Conservation (phyloP, 2,113 vertebrate genomes). For the Semnornis frantzii region DNA sequence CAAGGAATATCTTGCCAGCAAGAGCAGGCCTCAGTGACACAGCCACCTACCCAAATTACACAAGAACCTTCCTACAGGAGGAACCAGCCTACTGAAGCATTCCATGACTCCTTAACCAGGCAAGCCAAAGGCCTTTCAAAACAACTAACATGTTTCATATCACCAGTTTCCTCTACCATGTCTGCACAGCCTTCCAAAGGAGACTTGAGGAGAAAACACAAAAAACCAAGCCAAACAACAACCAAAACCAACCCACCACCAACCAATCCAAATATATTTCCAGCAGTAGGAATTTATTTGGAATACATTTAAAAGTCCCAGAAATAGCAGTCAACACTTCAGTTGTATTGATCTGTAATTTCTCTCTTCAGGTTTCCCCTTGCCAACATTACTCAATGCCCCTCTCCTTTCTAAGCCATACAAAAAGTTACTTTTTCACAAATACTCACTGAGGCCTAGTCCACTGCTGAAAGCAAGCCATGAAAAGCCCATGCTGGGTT, state of each 20-base stretch:
- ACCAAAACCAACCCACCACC: too few species aligned
- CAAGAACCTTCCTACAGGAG: not conserved
- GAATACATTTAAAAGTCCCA: constrained; percentile 21
- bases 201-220: not conserved
- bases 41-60: not conserved
- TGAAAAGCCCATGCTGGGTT: constrained; percentile 79
- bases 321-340: constrained; percentile 48
- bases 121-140: not conserved
- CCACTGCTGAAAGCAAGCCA: constrained; percentile 74
- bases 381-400: constrained; percentile 52
- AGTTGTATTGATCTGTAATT: constrained; percentile 18
- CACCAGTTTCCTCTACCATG: not conserved
- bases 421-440: constrained; percentile 69
- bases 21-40: not conserved
- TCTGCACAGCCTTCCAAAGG: not conserved
- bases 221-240: not conserved
- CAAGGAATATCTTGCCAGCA: not conserved
- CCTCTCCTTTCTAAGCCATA: not conserved
- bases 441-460: constrained; percentile 76
- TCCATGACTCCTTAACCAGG: not conserved
- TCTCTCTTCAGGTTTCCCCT: constrained; percentile 23
- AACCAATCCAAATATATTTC: not conserved
- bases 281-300: constrained; percentile 28
- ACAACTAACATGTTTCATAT: not conserved
- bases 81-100: not conserved